phyloP scores from a whole-genome alignment of 2,888 invertebrate species.

The Cheiracanthium punctorium region DNA sequence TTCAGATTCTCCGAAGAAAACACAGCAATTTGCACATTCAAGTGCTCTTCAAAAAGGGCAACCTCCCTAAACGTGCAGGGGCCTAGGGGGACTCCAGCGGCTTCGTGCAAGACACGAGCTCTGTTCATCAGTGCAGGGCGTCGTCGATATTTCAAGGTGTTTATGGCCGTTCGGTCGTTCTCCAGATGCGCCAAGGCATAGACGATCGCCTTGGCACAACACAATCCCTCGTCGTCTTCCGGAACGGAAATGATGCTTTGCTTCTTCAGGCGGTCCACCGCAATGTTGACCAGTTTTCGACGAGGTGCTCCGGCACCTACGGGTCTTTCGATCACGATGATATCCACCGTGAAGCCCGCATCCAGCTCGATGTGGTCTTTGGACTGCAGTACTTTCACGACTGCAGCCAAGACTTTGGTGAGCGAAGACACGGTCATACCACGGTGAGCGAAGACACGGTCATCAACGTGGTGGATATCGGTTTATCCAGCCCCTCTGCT shows the following conservation, averaged over 20 bases:
- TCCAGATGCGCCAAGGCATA: background rate
- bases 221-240: background rate
- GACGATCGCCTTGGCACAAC: background rate
- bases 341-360: background rate
- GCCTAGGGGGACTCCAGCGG: background rate
- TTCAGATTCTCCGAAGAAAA: background rate
- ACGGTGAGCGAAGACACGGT: background rate
- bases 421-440: too few relatives aligned
- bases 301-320: background rate
- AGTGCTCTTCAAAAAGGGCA: background rate
- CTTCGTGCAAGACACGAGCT: background rate
- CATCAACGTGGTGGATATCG: background rate
- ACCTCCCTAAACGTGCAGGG: background rate
- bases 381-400: background rate
- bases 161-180: background rate
- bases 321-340: background rate
- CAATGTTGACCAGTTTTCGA: background rate
- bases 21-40: background rate
- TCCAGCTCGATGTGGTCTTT: background rate
- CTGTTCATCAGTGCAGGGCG: background rate
- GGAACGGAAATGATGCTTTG: background rate
- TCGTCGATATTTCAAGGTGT: background rate
- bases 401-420: background rate
- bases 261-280: background rate
- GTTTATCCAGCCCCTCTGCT: background rate